Conservation (phyloP, 1,140 invertebrate species). For the Zaprionus vittiger region DNA sequence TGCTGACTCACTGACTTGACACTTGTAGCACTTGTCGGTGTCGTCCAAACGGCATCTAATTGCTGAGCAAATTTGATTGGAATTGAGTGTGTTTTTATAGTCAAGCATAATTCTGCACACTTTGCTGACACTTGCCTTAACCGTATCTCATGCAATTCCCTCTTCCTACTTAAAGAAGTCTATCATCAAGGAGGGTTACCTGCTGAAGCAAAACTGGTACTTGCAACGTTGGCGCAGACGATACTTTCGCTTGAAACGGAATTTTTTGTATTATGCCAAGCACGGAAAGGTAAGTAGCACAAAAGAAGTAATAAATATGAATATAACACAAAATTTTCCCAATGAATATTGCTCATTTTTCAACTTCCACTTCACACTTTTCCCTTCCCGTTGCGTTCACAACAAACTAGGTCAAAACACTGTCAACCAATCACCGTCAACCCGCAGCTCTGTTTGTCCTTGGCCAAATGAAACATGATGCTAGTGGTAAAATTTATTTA, state of each 20-base stretch:
- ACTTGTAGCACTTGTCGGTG: constrained; percentile 18
- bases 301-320: neutral
- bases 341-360: neutral
- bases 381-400: neutral
- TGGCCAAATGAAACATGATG: constrained; percentile 1
- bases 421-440: neutral
- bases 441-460: neutral
- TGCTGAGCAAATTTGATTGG: constrained; percentile 30
- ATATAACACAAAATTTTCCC: neutral
- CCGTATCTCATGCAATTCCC: constrained; percentile 11
- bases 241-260: constrained; percentile 92
- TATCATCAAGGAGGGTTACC: constrained; percentile 92
- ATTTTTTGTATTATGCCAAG: constrained; percentile 93
- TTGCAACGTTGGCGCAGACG: constrained; percentile 94
- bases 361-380: neutral
- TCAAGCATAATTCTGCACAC: constrained; percentile 8
- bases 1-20: constrained; percentile 28
- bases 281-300: constrained; percentile 89
- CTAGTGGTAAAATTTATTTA: constrained; percentile 12
- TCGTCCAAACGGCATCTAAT: constrained; percentile 35
- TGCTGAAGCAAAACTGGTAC: constrained; percentile 93
- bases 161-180: constrained; percentile 83
- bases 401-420: constrained; percentile 34
- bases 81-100: constrained; percentile 14
- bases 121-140: constrained; percentile 30